Conservation (phyloP, 2,888 invertebrate species). For the Xestia sexstrigata region DNA sequence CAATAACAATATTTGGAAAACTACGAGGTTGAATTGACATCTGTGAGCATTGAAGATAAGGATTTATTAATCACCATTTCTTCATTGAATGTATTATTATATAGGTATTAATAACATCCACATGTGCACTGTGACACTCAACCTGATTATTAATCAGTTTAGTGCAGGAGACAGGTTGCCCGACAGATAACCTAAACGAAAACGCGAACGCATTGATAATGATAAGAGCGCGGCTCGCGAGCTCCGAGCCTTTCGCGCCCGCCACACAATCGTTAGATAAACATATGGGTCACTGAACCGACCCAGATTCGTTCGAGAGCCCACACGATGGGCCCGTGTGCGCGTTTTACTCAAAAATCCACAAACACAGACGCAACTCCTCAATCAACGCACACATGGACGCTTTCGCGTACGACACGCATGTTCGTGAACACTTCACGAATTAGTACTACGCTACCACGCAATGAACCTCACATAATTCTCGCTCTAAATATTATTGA, state of each 20-base stretch:
- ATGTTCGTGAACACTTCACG: constrained; percentile 59
- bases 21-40: constrained; percentile 17
- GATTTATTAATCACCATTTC: not conserved
- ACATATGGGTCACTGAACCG: constrained; percentile 91
- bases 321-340: constrained; percentile 77
- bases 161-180: constrained; percentile 87
- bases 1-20: constrained; percentile 15
- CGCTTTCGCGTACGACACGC: constrained; percentile 57
- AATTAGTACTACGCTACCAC: constrained; percentile 58
- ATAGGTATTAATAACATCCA: constrained; percentile 8
- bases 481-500: constrained; percentile 68
- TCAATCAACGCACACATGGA: constrained; percentile 74
- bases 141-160: constrained; percentile 64
- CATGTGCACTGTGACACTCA: constrained; percentile 21
- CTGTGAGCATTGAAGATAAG: not conserved
- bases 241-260: constrained; percentile 79
- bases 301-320: constrained; percentile 85
- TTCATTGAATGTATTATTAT: not conserved
- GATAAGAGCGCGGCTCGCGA: constrained; percentile 76
- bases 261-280: constrained; percentile 88
- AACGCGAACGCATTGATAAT: constrained; percentile 84
- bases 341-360: constrained; percentile 84
- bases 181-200: constrained; percentile 86
- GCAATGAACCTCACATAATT: constrained; percentile 69
- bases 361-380: constrained; percentile 73